Conservation (phyloP, 2,888 invertebrate species). For the Eledone cirrhosa region DNA sequence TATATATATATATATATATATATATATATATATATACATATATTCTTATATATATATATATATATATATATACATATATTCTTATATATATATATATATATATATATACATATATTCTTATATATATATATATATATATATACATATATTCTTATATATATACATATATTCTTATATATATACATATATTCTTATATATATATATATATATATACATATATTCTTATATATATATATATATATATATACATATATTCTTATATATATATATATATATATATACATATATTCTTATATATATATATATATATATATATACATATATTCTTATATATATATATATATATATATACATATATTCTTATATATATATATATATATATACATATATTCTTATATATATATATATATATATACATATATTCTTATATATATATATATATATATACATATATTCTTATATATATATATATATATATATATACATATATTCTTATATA, state of each 20-base stretch:
- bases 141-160: background rate
- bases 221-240: background rate
- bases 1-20: too few relatives aligned
- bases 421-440: background rate
- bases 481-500: background rate
- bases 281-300: background rate
- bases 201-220: background rate
- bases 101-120: background rate
- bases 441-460: background rate
- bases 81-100: background rate
- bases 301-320: background rate
- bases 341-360: background rate
- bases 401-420: background rate
- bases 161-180: background rate
- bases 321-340: background rate
- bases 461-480: slow-evolving; percentile 6
- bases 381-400: background rate
- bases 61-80: slow-evolving; percentile 1
- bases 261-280: too few relatives aligned
- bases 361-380: background rate
- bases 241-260: background rate
- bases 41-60: too few relatives aligned
- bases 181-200: background rate
- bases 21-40: too few relatives aligned
- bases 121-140: background rate